phyloP scores from a whole-genome alignment of 2,113 vertebrate genomes.

The Actenoides lindsayi region DNA sequence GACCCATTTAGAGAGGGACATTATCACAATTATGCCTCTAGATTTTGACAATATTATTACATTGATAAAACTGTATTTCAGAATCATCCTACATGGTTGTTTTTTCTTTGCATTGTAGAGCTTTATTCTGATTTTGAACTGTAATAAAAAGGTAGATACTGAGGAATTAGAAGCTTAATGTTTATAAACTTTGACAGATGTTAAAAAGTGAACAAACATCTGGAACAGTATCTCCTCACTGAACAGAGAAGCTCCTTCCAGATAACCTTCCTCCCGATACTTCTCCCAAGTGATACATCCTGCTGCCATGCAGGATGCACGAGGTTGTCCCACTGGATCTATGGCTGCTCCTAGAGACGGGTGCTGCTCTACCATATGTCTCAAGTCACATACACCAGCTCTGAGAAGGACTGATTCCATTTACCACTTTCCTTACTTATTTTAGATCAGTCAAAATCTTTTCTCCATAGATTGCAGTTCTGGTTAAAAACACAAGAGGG shows the following conservation, averaged over 20 bases:
- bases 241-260: not conserved
- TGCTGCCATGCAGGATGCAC: too few species aligned
- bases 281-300: not conserved
- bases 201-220: not conserved
- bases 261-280: not conserved
- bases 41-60: not conserved
- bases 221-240: not conserved
- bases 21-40: not conserved
- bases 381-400: not conserved
- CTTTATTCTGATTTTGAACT: not conserved
- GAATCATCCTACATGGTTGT: not conserved
- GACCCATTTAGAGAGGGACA: not conserved
- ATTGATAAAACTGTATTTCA: not conserved
- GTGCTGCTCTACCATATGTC: not conserved
- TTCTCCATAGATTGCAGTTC: not conserved
- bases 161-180: not conserved
- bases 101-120: not conserved
- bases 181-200: not conserved
- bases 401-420: not conserved
- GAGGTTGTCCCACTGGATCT: not conserved
- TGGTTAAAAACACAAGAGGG: conserved; percentile 39
- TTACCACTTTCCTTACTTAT: not conserved
- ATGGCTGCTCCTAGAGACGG: not conserved
- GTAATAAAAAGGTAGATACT: not conserved
- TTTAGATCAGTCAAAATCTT: not conserved